phyloP scores from a whole-genome alignment of 2,888 invertebrate genomes.

The Ferdinandea cuprea region DNA sequence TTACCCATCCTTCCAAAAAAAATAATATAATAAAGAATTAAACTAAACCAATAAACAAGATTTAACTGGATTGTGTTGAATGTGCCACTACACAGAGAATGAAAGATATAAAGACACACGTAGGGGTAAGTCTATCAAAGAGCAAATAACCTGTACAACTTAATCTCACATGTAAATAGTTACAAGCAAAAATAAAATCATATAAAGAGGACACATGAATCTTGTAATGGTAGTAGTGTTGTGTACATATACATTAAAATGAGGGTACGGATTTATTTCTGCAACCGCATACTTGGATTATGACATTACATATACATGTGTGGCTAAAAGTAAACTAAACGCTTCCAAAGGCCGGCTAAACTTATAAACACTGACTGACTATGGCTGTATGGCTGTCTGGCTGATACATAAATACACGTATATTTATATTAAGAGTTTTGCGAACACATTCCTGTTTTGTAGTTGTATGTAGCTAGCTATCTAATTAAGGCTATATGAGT shows the following conservation, averaged over 20 bases:
- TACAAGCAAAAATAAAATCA: conserved; percentile 38
- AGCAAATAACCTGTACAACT: conserved; percentile 67
- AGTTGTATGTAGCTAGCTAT: conserved; percentile 28
- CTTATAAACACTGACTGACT: conserved; percentile 19
- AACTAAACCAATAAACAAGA: conserved; percentile 72
- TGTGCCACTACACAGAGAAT: conserved; percentile 71
- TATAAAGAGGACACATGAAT: conserved; percentile 45
- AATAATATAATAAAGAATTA: conserved; percentile 58
- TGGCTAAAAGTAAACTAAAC: conserved; percentile 58
- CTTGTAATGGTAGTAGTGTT: conserved; percentile 64
- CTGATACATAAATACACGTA: conserved; percentile 59
- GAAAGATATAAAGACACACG: conserved; percentile 60
- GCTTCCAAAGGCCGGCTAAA: conserved; percentile 52
- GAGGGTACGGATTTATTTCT: conserved; percentile 52
- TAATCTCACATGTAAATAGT: conserved; percentile 73
- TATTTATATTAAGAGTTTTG: conserved; percentile 33
- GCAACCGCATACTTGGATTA: conserved; percentile 63
- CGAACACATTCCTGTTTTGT: conserved; percentile 52
- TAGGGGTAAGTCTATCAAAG: conserved; percentile 71
- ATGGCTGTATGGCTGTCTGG: conserved; percentile 42
- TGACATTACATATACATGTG: conserved; percentile 44
- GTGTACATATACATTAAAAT: conserved; percentile 54
- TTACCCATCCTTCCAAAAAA: conserved; percentile 66
- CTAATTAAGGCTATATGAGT: conserved; percentile 32
- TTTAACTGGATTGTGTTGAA: conserved; percentile 75